Percentiles rank a stretch among this genome's conserved stretches.
These are phyloP conservation scores for Syngnathus typhle DNA, from an alignment of 2,113 vertebrate genomes.

Conservation along the genomic window DNA sequence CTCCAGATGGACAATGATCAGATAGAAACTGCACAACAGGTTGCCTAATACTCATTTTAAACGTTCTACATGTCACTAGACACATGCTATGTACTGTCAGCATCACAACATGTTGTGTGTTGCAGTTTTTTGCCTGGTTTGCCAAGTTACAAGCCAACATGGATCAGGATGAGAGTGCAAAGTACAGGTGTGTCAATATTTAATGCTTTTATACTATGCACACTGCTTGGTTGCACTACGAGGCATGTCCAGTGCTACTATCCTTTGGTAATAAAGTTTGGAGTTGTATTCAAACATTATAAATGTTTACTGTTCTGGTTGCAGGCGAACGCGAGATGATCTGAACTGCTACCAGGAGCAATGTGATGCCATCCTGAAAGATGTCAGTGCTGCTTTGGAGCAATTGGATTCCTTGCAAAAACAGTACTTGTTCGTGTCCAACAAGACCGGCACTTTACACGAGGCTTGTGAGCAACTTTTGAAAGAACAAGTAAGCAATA, in stretches of 20 bases:
- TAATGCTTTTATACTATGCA: background rate
- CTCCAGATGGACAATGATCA: conserved; percentile 83
- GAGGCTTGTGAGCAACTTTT: conserved; percentile 95
- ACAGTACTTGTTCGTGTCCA: conserved; percentile 96
- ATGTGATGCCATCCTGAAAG: conserved; percentile 86
- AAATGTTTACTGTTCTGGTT: background rate
- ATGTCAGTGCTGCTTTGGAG: conserved; percentile 85
- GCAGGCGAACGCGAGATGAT: conserved; percentile 87
- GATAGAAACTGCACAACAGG: conserved; percentile 96
- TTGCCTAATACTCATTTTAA: conserved; percentile 32
- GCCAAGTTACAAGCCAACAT: conserved; percentile 87
- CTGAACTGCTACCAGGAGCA: conserved; percentile 92
- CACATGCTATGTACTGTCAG: background rate
- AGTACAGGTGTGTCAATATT: conserved; percentile 78
- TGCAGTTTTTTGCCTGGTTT: conserved; percentile 97
- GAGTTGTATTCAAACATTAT: no score
- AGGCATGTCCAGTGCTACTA: background rate
- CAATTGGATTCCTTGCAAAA: conserved; percentile 91
- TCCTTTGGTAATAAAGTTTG: no score
- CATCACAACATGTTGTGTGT: conserved; percentile 31
- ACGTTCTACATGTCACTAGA: background rate
- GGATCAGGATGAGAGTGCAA: conserved; percentile 88
- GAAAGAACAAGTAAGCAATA: conserved; percentile 84
- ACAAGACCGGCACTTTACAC: conserved; percentile 90
- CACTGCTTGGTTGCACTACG: no score